A percentile compares a stretch with the other conserved stretches of the same genome.
Conservation (phyloP, 2,113 vertebrate genomes). For the Vidua macroura region DNA sequence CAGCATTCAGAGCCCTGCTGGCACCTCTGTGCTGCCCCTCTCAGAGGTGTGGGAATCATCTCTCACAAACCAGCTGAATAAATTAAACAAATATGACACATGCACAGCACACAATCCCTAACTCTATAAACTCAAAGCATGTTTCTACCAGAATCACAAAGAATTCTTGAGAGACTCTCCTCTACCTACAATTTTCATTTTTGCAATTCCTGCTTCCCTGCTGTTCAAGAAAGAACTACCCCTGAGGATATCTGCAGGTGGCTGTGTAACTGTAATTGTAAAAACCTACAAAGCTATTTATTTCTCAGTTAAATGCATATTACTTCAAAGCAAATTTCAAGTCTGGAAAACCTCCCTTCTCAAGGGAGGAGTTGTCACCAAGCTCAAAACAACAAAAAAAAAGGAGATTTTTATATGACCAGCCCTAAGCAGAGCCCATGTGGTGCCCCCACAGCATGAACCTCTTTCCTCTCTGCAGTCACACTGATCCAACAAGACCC, state of each 20-base stretch:
- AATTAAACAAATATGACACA: not conserved
- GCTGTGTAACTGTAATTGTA: not conserved
- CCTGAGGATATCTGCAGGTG: not conserved
- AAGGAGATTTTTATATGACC: not conserved
- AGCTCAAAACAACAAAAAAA: not conserved
- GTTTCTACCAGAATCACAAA: not conserved
- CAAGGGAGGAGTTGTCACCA: not conserved
- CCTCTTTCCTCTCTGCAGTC: not conserved
- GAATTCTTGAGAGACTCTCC: not conserved
- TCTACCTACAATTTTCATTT: not conserved
- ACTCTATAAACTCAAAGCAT: not conserved
- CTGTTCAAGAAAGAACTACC: not conserved
- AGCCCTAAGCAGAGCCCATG: not conserved
- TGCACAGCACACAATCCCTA: not conserved
- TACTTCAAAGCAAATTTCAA: not conserved
- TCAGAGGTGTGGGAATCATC: not conserved
- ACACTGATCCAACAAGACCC: not conserved
- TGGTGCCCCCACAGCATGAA: not conserved
- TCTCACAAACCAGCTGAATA: not conserved
- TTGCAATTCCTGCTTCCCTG: not conserved
- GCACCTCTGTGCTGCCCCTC: not conserved
- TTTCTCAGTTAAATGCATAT: not conserved
- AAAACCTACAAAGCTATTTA: not conserved
- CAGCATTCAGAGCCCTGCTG: not conserved
- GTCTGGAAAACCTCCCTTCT: not conserved